Evolutionary conservation across 2,113 vertebrate genomes (phyloP).

Genomic region (Myocastor coypus): DNA sequence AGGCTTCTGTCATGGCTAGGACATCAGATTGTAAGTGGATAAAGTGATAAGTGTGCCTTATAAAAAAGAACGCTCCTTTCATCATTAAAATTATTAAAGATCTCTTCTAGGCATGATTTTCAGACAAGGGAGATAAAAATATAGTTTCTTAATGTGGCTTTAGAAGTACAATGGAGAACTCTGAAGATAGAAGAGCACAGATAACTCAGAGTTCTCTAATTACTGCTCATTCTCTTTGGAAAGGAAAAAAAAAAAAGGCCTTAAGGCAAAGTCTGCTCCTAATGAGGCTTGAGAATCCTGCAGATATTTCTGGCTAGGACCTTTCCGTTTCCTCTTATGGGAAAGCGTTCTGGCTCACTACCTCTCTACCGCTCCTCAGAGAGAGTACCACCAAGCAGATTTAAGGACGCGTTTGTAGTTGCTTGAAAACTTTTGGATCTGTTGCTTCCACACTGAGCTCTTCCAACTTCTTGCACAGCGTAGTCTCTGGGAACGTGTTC

Average conservation of each 20-base stretch:
- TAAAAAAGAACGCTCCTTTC: not conserved
- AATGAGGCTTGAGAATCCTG: slow-evolving; percentile 19
- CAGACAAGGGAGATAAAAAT: slow-evolving; percentile 44
- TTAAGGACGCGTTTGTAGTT: not conserved
- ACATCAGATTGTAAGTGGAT: not conserved
- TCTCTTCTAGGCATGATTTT: slow-evolving; percentile 22
- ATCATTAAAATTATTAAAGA: slow-evolving; percentile 4
- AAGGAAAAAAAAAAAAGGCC: not conserved
- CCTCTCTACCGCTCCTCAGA: not conserved
- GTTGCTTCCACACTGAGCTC: not conserved
- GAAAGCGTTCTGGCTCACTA: slow-evolving; percentile 27
- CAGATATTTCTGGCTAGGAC: slow-evolving; percentile 20
- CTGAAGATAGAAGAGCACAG: not conserved
- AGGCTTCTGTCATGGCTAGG: not conserved
- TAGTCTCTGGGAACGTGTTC: not conserved
- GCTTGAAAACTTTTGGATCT: not conserved
- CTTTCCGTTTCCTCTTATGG: slow-evolving; percentile 46
- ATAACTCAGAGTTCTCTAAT: slow-evolving; percentile 28
- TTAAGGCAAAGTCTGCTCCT: slow-evolving; percentile 40
- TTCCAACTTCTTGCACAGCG: not conserved
- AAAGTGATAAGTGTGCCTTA: not conserved
- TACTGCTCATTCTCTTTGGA: slow-evolving; percentile 53
- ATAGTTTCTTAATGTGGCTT: not conserved
- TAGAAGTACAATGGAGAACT: not conserved
- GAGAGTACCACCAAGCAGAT: not conserved